phyloP scores from a whole-genome alignment of 2,888 invertebrate species.

The Biston betularia region DNA sequence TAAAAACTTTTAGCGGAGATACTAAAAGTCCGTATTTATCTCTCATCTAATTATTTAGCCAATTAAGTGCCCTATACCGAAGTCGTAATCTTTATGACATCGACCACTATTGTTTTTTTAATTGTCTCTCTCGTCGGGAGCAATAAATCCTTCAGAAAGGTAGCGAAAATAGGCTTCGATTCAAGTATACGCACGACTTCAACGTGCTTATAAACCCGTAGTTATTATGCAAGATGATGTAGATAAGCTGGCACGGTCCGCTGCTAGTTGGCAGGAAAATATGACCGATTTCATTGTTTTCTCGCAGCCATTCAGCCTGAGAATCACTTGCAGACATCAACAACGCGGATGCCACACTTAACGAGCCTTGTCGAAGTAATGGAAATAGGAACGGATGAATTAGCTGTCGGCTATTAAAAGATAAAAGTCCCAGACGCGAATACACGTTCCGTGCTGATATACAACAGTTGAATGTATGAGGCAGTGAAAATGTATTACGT shows the following conservation, averaged over 20 bases:
- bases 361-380: constrained; percentile 84
- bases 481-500: constrained; percentile 27
- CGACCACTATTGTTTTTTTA: constrained; percentile 44
- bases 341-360: constrained; percentile 81
- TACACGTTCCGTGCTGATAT: constrained; percentile 57
- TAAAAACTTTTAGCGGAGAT: constrained; percentile 11
- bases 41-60: constrained; percentile 37
- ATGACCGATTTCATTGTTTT: constrained; percentile 86
- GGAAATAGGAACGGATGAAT: constrained; percentile 81
- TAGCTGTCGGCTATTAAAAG: constrained; percentile 79
- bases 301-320: constrained; percentile 74
- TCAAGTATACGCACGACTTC: constrained; percentile 75
- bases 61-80: constrained; percentile 38
- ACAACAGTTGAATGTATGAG: constrained; percentile 75
- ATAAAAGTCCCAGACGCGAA: constrained; percentile 69
- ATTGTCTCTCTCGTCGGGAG: constrained; percentile 44
- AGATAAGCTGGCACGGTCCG: constrained; percentile 81
- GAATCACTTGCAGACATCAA: constrained; percentile 85
- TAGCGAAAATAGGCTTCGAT: constrained; percentile 75
- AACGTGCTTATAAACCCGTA: constrained; percentile 75
- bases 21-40: constrained; percentile 22
- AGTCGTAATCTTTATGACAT: constrained; percentile 39
- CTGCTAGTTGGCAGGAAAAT: constrained; percentile 81
- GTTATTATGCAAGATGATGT: constrained; percentile 79
- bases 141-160: constrained; percentile 69